Percentiles rank a stretch among this genome's conserved stretches.
Conservation (phyloP, 2,888 invertebrate species). For the Epinotia bilunana region DNA sequence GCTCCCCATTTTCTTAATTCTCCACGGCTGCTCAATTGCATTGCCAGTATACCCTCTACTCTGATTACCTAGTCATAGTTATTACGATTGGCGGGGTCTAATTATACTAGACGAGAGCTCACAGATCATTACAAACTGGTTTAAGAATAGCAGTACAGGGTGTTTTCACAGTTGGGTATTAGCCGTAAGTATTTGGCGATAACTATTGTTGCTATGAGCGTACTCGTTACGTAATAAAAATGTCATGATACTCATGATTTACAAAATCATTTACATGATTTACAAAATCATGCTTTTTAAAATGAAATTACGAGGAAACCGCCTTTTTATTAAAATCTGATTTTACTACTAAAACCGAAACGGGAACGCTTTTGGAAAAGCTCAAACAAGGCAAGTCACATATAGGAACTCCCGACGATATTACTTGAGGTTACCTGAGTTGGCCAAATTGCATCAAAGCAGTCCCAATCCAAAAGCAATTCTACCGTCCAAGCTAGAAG, state of each 20-base stretch:
- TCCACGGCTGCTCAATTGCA: too few relatives aligned
- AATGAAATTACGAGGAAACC: neutral
- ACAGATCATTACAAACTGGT: neutral
- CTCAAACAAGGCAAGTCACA: neutral
- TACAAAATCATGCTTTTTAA: neutral
- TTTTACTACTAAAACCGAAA: neutral
- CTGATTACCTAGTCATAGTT: too few relatives aligned
- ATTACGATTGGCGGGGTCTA: neutral
- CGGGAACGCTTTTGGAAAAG: neutral
- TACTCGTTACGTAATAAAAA: neutral
- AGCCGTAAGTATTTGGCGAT: conserved; percentile 27
- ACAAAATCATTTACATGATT: too few relatives aligned
- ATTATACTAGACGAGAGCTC: neutral
- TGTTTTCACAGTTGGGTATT: conserved; percentile 28
- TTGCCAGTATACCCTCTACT: too few relatives aligned
- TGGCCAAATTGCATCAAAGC: too few relatives aligned
- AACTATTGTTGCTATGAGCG: conserved; percentile 13
- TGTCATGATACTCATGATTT: neutral
- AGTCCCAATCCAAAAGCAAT: too few relatives aligned
- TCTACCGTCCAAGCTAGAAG: too few relatives aligned
- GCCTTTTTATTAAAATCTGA: neutral
- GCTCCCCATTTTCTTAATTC: too few relatives aligned
- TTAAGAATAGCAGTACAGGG: conserved; percentile 1
- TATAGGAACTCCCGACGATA: neutral
- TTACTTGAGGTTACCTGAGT: too few relatives aligned